A percentile compares a stretch with the other conserved stretches of the same genome.
Evolutionary conservation across 2,888 invertebrate species (phyloP).

Genomic region (Myathropa florea): DNA sequence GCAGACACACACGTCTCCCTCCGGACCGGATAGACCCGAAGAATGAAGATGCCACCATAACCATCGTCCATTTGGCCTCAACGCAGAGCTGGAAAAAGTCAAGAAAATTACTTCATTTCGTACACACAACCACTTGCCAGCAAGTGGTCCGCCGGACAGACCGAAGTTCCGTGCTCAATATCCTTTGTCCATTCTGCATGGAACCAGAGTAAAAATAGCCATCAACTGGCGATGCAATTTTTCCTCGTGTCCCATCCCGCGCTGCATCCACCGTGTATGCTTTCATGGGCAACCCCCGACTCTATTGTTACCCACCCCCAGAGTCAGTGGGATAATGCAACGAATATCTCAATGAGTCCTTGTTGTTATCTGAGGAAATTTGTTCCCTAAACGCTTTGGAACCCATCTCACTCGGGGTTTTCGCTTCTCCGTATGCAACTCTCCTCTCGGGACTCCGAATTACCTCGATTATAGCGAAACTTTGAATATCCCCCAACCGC

Average conservation of each 20-base stretch:
- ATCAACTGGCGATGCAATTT: constrained; percentile 14
- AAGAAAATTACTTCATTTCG: constrained; percentile 17
- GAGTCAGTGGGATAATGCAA: constrained; percentile 6
- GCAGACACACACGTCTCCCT: background rate
- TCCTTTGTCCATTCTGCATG: background rate
- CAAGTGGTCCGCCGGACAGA: background rate
- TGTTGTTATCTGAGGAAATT: constrained; percentile 47
- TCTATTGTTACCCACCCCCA: background rate
- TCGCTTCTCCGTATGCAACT: constrained; percentile 21
- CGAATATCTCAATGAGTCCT: constrained; percentile 19
- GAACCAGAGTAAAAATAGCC: background rate
- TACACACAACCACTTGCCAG: constrained; percentile 1
- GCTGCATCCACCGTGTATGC: background rate
- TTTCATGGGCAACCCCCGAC: background rate
- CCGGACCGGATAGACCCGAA: background rate
- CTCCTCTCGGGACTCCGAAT: constrained; percentile 41
- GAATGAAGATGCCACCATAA: background rate
- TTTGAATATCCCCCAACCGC: constrained; percentile 4
- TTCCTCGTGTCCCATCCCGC: background rate
- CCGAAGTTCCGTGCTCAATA: constrained; percentile 5
- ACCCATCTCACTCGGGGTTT: background rate
- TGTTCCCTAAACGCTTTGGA: constrained; percentile 6
- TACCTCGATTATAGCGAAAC: constrained; percentile 54
- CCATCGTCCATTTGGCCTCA: no score
- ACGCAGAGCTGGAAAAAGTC: no score